A percentile compares a stretch with the other conserved stretches of the same genome.
These are phyloP conservation scores for Aphelenchoides fujianensis DNA, from an alignment of 1,140 invertebrate genomes.

Conservation along the genomic window DNA sequence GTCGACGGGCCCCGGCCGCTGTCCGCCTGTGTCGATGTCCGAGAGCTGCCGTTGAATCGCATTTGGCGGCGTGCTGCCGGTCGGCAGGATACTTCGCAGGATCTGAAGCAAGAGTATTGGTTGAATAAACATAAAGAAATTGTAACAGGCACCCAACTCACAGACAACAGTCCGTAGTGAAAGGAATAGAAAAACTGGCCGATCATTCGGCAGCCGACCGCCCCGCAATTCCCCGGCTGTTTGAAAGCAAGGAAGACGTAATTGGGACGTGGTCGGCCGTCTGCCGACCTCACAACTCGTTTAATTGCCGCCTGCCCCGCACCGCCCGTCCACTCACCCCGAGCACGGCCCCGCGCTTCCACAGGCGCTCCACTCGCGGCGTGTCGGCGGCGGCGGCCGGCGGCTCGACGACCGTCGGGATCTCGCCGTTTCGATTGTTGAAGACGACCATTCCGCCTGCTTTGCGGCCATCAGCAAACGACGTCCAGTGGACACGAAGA, in stretches of 20 bases:
- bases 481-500: no score
- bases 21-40: slow-evolving; percentile 22
- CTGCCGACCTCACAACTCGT: neutral
- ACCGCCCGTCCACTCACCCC: slow-evolving; percentile 8
- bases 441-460: no score
- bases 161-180: no score
- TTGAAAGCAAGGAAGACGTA: neutral
- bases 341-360: slow-evolving; percentile 15
- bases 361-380: neutral
- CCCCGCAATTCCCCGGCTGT: neutral
- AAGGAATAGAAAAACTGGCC: neutral
- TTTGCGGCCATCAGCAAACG: no score
- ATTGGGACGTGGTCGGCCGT: neutral
- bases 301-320: neutral
- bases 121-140: no score
- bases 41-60: slow-evolving; percentile 24
- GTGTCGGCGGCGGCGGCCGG: no score
- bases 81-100: slow-evolving; percentile 11
- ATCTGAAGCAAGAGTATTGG: slow-evolving; percentile 14
- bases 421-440: no score
- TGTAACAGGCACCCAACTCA: no score
- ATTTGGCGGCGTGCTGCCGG: neutral
- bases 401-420: no score
- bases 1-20: slow-evolving; percentile 10
- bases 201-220: no score